Evolutionary conservation across 92 coral and sea anemone genomes (phyloP), one percentile per base, ranked within the genome.

Genomic region (Epizoanthus rinbou): DNA sequence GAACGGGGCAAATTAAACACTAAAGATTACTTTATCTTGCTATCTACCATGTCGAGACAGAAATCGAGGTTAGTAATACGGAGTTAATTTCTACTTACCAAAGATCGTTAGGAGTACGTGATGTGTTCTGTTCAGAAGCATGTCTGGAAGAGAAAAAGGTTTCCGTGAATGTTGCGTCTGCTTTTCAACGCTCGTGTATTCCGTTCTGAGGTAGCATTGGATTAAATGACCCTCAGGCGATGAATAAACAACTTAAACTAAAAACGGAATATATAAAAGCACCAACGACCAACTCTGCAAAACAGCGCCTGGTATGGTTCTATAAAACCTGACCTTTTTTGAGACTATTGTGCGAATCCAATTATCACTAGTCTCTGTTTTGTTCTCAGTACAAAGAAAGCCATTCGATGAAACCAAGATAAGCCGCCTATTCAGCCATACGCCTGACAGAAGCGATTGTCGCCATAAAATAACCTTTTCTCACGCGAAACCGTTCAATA

Each of bases 401-500:
- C 65, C 37, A 74, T 74, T 74, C 57, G 80, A 74, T 56, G 64
- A 74, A n/a, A 24, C 59, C 63, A 5, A 52, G 80, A 74, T 74
- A 74, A 74, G 80, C 80, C 13, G 80, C 80, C 57, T 74, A 74
- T 74, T 56, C 43, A 74, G 24, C 18, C 80, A 74, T 23, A 24
- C 80, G 80, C 25, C 80, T 74, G 53, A 56, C 80, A 45, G 64
- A 74, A 64, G 52, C 45, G 35, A 74, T 74, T 74, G 80, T 72
- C 76, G 80, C 80, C 24, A 75, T 50, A 75, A 75, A 75, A 75
- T 54, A 31, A 50, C 54, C 67, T 23, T 75, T 75, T 75, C 64
- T 75, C 80, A 57, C 80, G 80, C 80, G 39, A 75, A 75, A 75
- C n/a, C 23, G 18, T 56, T 24, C 80, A 75, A 75, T 75, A 75